Evolutionary conservation across 2,888 invertebrate species (phyloP), one percentile per base, ranked within the genome.

Genomic region (Leucania comma): DNA sequence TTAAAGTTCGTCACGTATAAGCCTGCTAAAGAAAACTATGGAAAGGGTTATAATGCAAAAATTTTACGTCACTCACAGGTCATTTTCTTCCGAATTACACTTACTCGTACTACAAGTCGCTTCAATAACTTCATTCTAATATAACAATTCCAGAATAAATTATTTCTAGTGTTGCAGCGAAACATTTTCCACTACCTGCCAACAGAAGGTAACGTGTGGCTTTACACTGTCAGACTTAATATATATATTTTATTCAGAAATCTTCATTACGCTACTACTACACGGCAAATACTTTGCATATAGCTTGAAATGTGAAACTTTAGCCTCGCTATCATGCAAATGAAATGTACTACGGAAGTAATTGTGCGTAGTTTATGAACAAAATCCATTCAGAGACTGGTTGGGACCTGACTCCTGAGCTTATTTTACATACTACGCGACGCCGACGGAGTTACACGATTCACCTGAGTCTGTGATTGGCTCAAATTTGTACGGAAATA

Each of bases 331-430:
- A 80, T 81, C 84, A 85, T 84, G 83, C 81, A 79, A 83, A 84
- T 83, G 72, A 70, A 68, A 83, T 75, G 75, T 70, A 56, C 67
- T 22, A 72, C 68, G 81, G 85, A 85, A 84, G 77, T 67, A 75
- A 85, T 85, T 78, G 85, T 84, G 80, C 74, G 80, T 80, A 83
- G 72, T 85, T 85, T 85, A 81, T 74, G 80, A 84, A 83, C 72
- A 75, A 85, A 80, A 85, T 74, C 83, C 64, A 75, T 83, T 73
- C 66, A 53, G 42, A 12, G 32, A 68, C 53, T 66, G 72, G 81
- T 63, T 50, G 51, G 81, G 42, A 71, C 71, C 80, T 35, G 56
- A 20, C 20, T 29, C 32, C n/a, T 73, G 70, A 59, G 29, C 14
- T 64, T 68, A 64, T 63, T 79, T 76, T 67, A 64, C 63, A 76